phyloP scores from a whole-genome alignment of 2,113 vertebrate genomes.

The Engystomops pustulosus region DNA sequence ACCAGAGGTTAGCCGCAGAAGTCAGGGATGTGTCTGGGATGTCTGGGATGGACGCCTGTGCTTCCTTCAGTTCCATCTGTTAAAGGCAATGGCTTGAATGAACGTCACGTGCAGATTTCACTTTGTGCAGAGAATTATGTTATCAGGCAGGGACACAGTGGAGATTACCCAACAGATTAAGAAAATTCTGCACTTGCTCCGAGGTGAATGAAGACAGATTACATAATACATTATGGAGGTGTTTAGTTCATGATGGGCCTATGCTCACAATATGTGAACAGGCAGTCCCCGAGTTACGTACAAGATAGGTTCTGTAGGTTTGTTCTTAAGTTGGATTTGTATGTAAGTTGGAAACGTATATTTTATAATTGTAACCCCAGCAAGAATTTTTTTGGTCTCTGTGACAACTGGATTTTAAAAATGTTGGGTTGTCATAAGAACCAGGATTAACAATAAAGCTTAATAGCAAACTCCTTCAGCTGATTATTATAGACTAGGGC shows the following conservation, averaged over 20 bases:
- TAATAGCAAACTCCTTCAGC: too few relatives aligned
- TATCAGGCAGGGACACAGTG: conserved; percentile 24
- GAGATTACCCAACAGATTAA: conserved; percentile 32
- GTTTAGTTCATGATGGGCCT: background rate
- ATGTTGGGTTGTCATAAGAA: too few relatives aligned
- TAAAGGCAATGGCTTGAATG: background rate
- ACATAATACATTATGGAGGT: background rate
- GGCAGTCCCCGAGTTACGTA: too few relatives aligned
- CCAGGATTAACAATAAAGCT: too few relatives aligned
- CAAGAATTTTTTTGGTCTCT: too few relatives aligned
- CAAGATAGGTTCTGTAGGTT: too few relatives aligned
- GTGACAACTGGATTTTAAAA: too few relatives aligned
- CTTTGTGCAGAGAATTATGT: background rate
- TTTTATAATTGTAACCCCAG: too few relatives aligned
- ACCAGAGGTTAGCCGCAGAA: background rate
- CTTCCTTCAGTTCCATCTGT: conserved; percentile 13
- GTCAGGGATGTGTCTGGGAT: background rate
- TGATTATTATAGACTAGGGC: too few relatives aligned
- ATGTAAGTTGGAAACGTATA: too few relatives aligned
- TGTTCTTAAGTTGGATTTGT: too few relatives aligned
- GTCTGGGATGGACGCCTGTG: background rate
- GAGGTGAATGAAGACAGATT: conserved; percentile 2
- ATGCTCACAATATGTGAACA: too few relatives aligned
- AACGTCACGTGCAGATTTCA: conserved; percentile 3
- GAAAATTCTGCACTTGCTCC: background rate